Evolutionary conservation across 2,797 vertebrate genomes (phyloP), one percentile per base, ranked within the genome.

Genomic region (Eidolon dupreanum): DNA sequence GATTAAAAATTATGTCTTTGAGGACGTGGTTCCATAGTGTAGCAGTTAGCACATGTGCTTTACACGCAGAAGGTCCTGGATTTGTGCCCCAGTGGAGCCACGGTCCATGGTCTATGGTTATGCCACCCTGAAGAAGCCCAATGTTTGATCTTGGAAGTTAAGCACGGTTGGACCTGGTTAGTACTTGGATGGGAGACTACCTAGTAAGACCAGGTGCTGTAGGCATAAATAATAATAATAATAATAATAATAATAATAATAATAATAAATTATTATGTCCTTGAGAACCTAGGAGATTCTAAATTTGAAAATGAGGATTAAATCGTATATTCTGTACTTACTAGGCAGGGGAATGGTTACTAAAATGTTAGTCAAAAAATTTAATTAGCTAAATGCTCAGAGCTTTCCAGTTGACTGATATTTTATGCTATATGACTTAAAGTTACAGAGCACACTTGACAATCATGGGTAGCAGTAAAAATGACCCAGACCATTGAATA

Each of bases 301-400:
- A 86, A 85, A 89, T 91, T 82, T 65, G 55, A 88, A 96, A 53
- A 28, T 46, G 88, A 85, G 19, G 0, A 82, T 53, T 75, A 31
- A 10, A 3, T 41, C 73, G 3, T 53, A 19, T 43, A 19, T 43
- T 92, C 46, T 90, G 20, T 83, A 43, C 20, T 97, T 94, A 77
- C 33, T 82, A 78, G 85, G 38, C 51, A 84, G 28, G 49, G 38
- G 19, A 73, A 88, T 71, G 73, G 33, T 77, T 88, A 85, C 36
- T 65, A 91, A 97, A 96, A 94, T 63, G 17, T 78, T 85, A 92
- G 87, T 93, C 2, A 94, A 90, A 96, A 90, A 95, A 93, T 94
- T 93, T 38, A 95, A 78, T 96, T 97, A 94, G 46, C 38, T 68
- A 36, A 15, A 43, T 92, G 49, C 26, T 86, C 65, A 65, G 77